Conservation (phyloP, 2,888 invertebrate species). For the Temnothorax rugatulus region DNA sequence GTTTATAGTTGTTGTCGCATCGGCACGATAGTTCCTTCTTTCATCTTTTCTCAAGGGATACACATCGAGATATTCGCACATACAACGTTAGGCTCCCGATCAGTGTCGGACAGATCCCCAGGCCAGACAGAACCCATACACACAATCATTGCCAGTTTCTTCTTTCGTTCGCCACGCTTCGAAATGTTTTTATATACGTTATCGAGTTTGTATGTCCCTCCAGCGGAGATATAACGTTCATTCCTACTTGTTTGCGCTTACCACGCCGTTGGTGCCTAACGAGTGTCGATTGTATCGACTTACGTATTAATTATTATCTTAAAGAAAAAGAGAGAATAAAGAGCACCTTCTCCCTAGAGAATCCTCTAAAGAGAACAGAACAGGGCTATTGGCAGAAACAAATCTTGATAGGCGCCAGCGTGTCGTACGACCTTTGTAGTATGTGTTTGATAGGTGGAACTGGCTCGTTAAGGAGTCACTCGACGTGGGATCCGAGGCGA, state of each 20-base stretch:
- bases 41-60: constrained; percentile 61
- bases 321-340: not conserved
- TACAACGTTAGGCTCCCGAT: constrained; percentile 57
- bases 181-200: constrained; percentile 62
- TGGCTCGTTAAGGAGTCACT: constrained; percentile 88
- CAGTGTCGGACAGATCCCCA: constrained; percentile 28
- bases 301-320: constrained; percentile 7
- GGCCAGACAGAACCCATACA: constrained; percentile 35
- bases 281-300: constrained; percentile 59
- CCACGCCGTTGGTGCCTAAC: constrained; percentile 76
- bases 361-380: constrained; percentile 8
- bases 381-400: constrained; percentile 20
- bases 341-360: not conserved
- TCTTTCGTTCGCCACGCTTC: constrained; percentile 77
- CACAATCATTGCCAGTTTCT: constrained; percentile 64
- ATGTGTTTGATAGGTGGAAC: constrained; percentile 86
- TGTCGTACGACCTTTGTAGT: constrained; percentile 84
- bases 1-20: constrained; percentile 83
- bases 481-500: constrained; percentile 96
- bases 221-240: constrained; percentile 57
- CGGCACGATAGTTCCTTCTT: constrained; percentile 81
- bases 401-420: constrained; percentile 83
- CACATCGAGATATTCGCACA: constrained; percentile 59
- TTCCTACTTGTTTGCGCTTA: constrained; percentile 75
- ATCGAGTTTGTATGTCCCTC: constrained; percentile 60